Evolutionary conservation across 2,888 invertebrate genomes (phyloP).

Genomic region (Patella pellucida): DNA sequence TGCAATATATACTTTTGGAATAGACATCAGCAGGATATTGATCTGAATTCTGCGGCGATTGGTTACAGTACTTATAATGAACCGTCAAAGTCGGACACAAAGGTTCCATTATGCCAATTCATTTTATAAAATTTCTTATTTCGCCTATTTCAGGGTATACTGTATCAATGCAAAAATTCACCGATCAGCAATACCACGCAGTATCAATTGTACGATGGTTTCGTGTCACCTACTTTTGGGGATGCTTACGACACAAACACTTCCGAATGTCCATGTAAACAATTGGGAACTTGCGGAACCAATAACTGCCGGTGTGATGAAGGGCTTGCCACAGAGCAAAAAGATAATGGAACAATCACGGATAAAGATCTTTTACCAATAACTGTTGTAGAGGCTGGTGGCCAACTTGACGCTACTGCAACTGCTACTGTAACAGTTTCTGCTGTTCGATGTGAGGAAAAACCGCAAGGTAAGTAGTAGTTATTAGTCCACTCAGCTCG

Average conservation of each 20-base stretch:
- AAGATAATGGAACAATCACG: slow-evolving; percentile 45
- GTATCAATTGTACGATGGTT: slow-evolving; percentile 29
- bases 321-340: slow-evolving; percentile 28
- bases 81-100: too few species aligned
- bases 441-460: slow-evolving; percentile 37
- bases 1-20: too few species aligned
- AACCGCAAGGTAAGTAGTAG: slow-evolving; percentile 54
- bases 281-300: slow-evolving; percentile 45
- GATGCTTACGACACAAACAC: slow-evolving; percentile 32
- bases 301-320: slow-evolving; percentile 54
- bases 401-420: slow-evolving; percentile 28
- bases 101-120: too few species aligned
- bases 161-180: slow-evolving; percentile 46
- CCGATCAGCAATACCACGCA: slow-evolving; percentile 40
- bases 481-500: too few species aligned
- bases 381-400: slow-evolving; percentile 34
- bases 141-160: slow-evolving; percentile 40
- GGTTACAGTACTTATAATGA: too few species aligned
- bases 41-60: too few species aligned
- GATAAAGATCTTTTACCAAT: slow-evolving; percentile 43
- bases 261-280: slow-evolving; percentile 47
- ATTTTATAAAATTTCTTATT: background rate
- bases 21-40: too few species aligned
- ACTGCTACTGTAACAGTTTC: slow-evolving; percentile 31
- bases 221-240: slow-evolving; percentile 43